Conservation (phyloP, 2,797 vertebrate species). For the Xiphophorus birchmanni region DNA sequence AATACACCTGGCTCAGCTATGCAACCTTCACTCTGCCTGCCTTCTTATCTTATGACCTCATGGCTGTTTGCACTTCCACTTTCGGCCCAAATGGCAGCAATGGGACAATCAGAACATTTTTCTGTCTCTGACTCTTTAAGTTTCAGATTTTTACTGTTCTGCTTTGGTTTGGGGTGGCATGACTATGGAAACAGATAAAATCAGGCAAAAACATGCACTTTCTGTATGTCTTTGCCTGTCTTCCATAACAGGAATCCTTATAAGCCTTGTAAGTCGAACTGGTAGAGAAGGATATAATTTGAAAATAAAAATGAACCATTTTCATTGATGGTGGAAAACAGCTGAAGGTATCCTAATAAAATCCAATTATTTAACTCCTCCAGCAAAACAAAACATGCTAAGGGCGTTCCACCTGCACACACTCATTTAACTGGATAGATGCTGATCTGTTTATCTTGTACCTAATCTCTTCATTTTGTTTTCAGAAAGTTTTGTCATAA, state of each 20-base stretch:
- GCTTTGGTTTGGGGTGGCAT: neutral
- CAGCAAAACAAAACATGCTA: neutral
- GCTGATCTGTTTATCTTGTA: neutral
- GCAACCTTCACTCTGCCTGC: conserved; percentile 47
- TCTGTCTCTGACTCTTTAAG: neutral
- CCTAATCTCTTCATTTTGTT: neutral
- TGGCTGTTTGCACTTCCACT: conserved; percentile 23
- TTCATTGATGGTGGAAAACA: neutral
- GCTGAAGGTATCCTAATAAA: neutral
- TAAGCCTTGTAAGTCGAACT: neutral
- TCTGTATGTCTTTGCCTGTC: no score
- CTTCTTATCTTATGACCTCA: conserved; percentile 26
- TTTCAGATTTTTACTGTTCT: neutral
- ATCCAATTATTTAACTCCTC: neutral
- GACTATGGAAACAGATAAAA: neutral
- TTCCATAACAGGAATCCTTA: neutral
- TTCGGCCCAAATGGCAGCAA: conserved; percentile 1
- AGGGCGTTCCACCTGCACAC: neutral
- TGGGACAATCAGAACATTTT: neutral
- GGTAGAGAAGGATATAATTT: neutral
- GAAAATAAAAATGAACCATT: neutral
- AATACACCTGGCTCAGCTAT: conserved; percentile 34
- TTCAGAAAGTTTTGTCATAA: neutral
- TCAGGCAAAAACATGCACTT: neutral
- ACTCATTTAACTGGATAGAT: neutral